Evolutionary conservation across 2,888 invertebrate species (phyloP).

Genomic region (Xylophagus ater): DNA sequence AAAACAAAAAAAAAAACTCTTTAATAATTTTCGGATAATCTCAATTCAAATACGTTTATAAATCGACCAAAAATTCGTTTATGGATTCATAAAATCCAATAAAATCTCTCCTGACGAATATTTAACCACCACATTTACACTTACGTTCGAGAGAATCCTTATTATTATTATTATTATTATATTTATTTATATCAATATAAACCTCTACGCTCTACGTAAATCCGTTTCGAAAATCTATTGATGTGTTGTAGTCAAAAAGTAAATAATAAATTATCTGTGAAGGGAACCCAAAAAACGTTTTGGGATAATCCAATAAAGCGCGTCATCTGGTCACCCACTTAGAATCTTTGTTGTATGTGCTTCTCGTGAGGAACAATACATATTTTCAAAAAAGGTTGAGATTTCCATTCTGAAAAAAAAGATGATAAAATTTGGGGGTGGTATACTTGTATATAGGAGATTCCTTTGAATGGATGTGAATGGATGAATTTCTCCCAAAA

Average conservation of each 20-base stretch:
- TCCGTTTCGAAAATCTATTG: slow-evolving; percentile 17
- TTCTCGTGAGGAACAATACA: too few species aligned
- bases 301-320: slow-evolving; percentile 27
- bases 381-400: too few species aligned
- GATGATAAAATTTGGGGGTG: too few species aligned
- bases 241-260: slow-evolving; percentile 8
- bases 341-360: too few species aligned
- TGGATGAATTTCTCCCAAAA: too few species aligned
- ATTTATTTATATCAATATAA: slow-evolving; percentile 15
- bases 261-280: slow-evolving; percentile 26
- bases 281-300: slow-evolving; percentile 20
- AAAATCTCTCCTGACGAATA: slow-evolving; percentile 16
- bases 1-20: too few species aligned
- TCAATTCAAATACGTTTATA: too few species aligned
- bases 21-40: too few species aligned
- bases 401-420: too few species aligned
- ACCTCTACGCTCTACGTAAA: slow-evolving; percentile 12
- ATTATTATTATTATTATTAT: slow-evolving; percentile 19
- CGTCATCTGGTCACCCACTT: slow-evolving; percentile 40
- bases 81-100: slow-evolving; percentile 24
- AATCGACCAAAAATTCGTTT: slow-evolving; percentile 20
- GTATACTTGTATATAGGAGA: too few species aligned
- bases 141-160: slow-evolving; percentile 15
- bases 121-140: background rate
- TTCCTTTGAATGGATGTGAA: too few species aligned